These are phyloP conservation scores for Paramormyrops hopkinsi DNA, from an alignment of 2,797 vertebrate genomes.

Conservation along the genomic window DNA sequence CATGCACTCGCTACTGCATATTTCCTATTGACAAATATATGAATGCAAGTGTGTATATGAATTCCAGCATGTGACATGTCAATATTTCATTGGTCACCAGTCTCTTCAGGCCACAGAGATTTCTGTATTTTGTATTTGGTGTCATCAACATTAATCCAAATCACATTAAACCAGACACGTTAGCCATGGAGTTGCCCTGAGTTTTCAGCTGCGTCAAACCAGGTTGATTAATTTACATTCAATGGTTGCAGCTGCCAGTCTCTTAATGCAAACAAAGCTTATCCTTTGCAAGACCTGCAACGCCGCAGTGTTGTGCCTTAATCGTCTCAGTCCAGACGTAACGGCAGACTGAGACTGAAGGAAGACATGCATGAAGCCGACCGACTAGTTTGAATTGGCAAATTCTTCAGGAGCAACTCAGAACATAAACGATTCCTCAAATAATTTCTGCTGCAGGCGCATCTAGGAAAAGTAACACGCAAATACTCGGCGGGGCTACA, in stretches of 20 bases:
- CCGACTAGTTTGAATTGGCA: background rate
- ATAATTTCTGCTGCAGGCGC: conserved; percentile 17
- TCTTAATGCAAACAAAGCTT: background rate
- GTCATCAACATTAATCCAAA: background rate
- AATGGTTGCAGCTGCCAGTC: background rate
- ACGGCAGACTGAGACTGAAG: background rate
- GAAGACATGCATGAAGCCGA: background rate
- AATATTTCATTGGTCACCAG: background rate
- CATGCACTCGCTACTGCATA: background rate
- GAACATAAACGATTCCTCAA: conserved; percentile 29
- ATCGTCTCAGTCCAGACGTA: background rate
- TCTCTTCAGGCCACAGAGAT: background rate
- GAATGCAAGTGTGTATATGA: background rate
- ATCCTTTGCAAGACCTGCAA: background rate
- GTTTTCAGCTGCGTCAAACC: background rate
- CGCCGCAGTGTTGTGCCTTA: background rate
- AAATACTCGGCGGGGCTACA: background rate
- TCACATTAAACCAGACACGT: background rate
- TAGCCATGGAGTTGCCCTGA: background rate
- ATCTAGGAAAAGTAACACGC: background rate
- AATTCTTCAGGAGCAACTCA: conserved; percentile 33
- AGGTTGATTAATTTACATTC: background rate
- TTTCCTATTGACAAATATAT: background rate
- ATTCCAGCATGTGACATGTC: background rate
- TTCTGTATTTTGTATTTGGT: background rate